Base-by-base conservation (phyloP, 2,888 invertebrate genomes). In the Kryphioiulus occultus region DNA sequence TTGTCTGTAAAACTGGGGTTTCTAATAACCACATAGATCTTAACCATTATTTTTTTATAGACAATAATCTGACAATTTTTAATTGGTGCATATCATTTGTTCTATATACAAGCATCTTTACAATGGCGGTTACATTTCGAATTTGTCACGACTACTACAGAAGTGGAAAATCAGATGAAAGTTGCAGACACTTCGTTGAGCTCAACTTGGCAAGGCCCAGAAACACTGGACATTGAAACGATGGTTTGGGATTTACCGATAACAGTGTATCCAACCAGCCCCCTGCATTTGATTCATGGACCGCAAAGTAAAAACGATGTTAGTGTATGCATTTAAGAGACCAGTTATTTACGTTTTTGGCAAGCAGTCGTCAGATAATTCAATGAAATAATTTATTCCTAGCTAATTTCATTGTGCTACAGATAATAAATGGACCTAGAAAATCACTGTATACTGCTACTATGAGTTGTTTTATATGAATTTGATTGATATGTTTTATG, bases 231-330 rank as follows among this genome's bases (percentile, higher is more conserved):
- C 17, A 98, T 99, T 88, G 99, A 99, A 92, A 99, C 99, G 0
- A 98, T 99, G 98, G 96, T 98, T 19, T 99, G 99, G 99, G 98
- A 99, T 93, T 93, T 99, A 87, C 98, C 99, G 0, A 95, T 99
- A 87, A 96, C 96, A 91, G 95, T 99, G 88, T 97, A 97, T 92
- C 97, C 99, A 0, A 97, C 98, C 9, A 95, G 96, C 89, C 98
- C 98, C 3, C 39, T 89, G 17, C 88, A 89, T 32, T 82, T 88
- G 3, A 85, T 85, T 35, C 86, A 89, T 19, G 88, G 88, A 53
- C 53, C 86, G 68, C 88, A 88, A 53, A 87, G 44, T 39, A 88
- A 88, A 85, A 86, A 44, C 53, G 88, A 88, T 39, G 85, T 53
- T 39, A 88, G 35, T 30, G 84, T 87, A 19, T 47, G 44, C 44